Evolutionary conservation across 1,140 invertebrate genomes (phyloP).

Genomic region (Coelopa frigida): DNA sequence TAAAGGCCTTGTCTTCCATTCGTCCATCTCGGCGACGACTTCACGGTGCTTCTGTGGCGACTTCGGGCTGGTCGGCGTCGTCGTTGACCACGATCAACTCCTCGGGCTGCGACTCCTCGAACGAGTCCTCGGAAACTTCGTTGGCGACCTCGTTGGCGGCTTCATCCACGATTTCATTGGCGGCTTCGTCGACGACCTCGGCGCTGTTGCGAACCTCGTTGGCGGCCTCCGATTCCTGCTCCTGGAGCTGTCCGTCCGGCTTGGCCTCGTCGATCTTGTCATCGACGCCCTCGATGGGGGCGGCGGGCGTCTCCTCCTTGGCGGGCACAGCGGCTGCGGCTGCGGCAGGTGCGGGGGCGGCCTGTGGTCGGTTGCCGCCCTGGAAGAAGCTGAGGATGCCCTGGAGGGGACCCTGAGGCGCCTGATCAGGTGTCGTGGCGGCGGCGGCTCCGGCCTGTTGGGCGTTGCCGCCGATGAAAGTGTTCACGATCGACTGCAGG

Average conservation of each 20-base stretch:
- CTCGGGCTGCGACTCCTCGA: conserved; percentile 4
- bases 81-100: conserved; percentile 33
- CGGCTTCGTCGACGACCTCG: conserved; percentile 28
- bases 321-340: conserved; percentile 15
- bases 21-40: no score
- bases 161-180: conserved; percentile 23
- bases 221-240: background rate
- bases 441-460: conserved; percentile 19
- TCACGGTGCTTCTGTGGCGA: no score
- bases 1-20: no score
- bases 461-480: conserved; percentile 28
- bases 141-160: conserved; percentile 27
- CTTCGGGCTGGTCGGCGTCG: conserved; percentile 16
- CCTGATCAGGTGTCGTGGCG: background rate
- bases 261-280: conserved; percentile 26
- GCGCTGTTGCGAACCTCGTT: conserved; percentile 35
- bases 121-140: background rate
- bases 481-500: conserved; percentile 36
- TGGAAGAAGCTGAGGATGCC: conserved; percentile 37
- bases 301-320: conserved; percentile 10
- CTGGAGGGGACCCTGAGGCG: conserved; percentile 24
- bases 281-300: conserved; percentile 14
- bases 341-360: conserved; percentile 10
- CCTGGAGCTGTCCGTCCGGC: conserved; percentile 2
- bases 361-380: conserved; percentile 35